phyloP scores from a whole-genome alignment of 2,797 vertebrate species.

The Zalophus californianus region DNA sequence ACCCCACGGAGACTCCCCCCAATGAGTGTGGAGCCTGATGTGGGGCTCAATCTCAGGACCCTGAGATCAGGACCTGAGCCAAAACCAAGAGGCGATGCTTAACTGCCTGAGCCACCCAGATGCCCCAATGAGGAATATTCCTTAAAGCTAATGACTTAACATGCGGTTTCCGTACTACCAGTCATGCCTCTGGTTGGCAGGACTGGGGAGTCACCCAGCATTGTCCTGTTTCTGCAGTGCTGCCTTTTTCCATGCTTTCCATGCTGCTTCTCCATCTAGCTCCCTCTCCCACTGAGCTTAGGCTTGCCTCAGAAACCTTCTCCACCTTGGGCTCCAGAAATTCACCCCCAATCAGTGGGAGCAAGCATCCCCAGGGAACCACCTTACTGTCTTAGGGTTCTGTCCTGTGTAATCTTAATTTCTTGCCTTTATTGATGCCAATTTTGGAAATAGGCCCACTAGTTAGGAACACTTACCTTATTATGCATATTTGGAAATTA shows the following conservation, averaged over 20 bases:
- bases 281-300: neutral
- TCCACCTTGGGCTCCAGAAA: neutral
- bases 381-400: neutral
- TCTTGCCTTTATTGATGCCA: neutral
- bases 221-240: accelerated
- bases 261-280: accelerated
- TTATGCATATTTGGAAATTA: neutral
- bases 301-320: neutral
- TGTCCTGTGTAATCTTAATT: neutral
- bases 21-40: too few relatives aligned
- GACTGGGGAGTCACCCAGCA: neutral
- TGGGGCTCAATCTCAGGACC: neutral
- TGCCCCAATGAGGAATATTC: neutral
- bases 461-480: neutral
- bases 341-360: neutral
- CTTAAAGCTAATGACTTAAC: neutral
- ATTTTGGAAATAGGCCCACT: constrained; percentile 3
- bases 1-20: too few relatives aligned
- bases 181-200: neutral
- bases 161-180: neutral
- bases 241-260: neutral
- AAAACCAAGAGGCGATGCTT: neutral
- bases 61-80: neutral
- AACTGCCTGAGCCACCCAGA: neutral
- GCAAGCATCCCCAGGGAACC: neutral